These are phyloP conservation scores for Cheilosia vulpina DNA, from an alignment of 2,888 invertebrate genomes.

Conservation along the genomic window DNA sequence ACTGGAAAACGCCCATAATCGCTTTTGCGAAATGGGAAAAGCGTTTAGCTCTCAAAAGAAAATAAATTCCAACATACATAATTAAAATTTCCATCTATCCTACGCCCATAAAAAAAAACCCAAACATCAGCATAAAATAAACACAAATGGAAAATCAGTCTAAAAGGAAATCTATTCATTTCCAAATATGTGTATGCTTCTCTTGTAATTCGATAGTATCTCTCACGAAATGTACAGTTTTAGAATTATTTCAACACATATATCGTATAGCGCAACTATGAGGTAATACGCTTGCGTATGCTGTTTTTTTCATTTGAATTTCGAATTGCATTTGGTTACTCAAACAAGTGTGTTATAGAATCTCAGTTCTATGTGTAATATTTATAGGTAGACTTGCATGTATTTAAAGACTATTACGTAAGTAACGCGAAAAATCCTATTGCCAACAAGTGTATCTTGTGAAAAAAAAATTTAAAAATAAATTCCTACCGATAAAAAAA, in stretches of 20 bases:
- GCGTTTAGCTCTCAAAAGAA: not conserved
- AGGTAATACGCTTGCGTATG: slow-evolving; percentile 70
- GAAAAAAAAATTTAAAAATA: slow-evolving; percentile 17
- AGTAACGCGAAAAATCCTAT: slow-evolving; percentile 51
- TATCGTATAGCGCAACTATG: slow-evolving; percentile 57
- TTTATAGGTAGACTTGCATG: slow-evolving; percentile 25
- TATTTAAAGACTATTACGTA: slow-evolving; percentile 63
- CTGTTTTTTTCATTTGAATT: slow-evolving; percentile 24
- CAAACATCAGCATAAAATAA: slow-evolving; percentile 23
- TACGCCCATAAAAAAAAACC: not conserved
- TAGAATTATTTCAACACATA: slow-evolving; percentile 73
- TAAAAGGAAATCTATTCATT: slow-evolving; percentile 39
- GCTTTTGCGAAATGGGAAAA: no score
- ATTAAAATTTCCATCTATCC: not conserved
- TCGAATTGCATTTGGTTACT: slow-evolving; percentile 56
- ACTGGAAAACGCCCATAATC: no score
- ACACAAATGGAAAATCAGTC: not conserved
- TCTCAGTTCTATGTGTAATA: slow-evolving; percentile 17
- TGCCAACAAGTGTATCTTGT: slow-evolving; percentile 38
- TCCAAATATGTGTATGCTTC: slow-evolving; percentile 67
- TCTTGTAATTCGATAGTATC: slow-evolving; percentile 68
- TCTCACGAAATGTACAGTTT: slow-evolving; percentile 62
- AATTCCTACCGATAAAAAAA: slow-evolving; percentile 11
- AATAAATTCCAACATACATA: not conserved
- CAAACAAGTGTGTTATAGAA: slow-evolving; percentile 50